phyloP scores from a whole-genome alignment of 1,140 invertebrate species.

The Heterodera carotae region DNA sequence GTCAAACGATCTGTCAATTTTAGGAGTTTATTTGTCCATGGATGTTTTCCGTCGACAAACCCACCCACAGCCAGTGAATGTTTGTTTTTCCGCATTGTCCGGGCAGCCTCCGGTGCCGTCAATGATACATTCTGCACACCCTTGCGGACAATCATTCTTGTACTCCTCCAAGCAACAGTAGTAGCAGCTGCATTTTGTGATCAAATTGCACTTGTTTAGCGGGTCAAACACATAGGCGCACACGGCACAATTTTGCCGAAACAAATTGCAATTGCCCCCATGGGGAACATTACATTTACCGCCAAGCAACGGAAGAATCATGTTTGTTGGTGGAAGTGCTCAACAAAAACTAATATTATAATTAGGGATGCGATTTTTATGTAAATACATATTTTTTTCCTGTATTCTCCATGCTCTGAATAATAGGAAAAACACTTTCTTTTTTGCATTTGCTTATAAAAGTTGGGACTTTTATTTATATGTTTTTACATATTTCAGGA shows the following conservation, averaged over 20 bases:
- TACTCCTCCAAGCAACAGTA: background rate
- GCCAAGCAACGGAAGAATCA: no score
- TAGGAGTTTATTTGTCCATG: background rate
- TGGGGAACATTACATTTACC: no score
- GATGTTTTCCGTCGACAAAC: no score
- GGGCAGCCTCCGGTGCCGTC: background rate
- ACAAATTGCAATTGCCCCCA: background rate
- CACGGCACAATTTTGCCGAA: background rate
- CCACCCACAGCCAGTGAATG: background rate
- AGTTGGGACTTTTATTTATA: no score
- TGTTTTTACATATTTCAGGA: no score
- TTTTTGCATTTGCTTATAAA: no score
- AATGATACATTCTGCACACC: background rate
- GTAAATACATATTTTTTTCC: no score
- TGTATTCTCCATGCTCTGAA: no score
- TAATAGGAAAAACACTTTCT: no score
- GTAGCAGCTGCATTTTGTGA: background rate
- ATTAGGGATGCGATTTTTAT: no score
- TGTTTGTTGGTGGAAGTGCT: no score
- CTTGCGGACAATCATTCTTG: background rate
- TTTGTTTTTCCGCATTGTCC: background rate
- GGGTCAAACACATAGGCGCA: background rate
- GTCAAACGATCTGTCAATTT: background rate
- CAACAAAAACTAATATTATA: no score
- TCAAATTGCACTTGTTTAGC: background rate